Base-by-base conservation (phyloP, 1,140 invertebrate species). In the Diabrotica virgifera region DNA sequence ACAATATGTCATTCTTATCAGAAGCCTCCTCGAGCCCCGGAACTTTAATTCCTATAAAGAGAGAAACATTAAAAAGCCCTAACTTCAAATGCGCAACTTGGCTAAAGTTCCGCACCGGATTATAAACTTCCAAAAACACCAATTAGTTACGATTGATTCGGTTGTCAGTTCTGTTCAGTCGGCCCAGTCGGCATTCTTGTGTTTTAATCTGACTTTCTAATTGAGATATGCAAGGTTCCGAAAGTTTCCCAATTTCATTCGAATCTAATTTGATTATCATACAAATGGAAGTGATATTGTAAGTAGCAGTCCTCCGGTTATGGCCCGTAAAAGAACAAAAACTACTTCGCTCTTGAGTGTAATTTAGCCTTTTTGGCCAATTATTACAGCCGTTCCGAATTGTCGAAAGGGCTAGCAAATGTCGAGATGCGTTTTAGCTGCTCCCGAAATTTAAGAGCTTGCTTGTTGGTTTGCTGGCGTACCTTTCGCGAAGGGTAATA, bases 261-360 rank as follows among this genome's bases (percentile, higher is more conserved):
- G 58, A 59, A 59, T 59, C 38, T 59, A 59, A 59, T 59, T 59
- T 35, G 58, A 59, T 59, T 59, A 59, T 59, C 58, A 59, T 59
- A 59, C 58, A 59, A 59, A 59, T 59, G 58, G 58, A 51, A 59
- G 13, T 13, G 58, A 59, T 59, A 59, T 59, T 59, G 38, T 59
- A 46, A 59, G 40, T 59, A 36, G 10, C 7, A 14, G 38, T 36
- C 12, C 37, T 50, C 37, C 40, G 38, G 6, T 59, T 59, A 59
- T 36, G 58, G 38, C 12, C 37, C 58, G 58, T 59, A 46, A 59
- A 59, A 5, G 46, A 46, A 51, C 38, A 59, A 51, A 50, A 46
- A 51, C 9, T 50, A 59, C 12, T 59, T 59, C 38, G 13, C 8
- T 24, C 40, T n/a, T n/a, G 40, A 46, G 24, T 46, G 40, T 46